A percentile compares a stretch with the other conserved stretches of the same genome.
Conservation (phyloP, 2,113 vertebrate species). For the Mus pahari region DNA sequence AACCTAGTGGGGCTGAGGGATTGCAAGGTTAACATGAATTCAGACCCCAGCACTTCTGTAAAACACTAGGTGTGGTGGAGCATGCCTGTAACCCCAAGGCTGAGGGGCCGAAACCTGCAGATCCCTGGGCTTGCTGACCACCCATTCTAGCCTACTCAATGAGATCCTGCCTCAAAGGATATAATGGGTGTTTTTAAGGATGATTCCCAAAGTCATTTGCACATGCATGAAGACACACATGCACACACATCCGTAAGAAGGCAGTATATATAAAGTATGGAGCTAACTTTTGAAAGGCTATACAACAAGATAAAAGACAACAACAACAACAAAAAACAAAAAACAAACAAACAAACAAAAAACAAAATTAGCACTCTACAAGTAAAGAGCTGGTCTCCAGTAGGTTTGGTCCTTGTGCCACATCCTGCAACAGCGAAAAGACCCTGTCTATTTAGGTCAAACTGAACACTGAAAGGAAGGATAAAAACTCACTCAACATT, state of each 20-base stretch:
- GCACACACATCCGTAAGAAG: neutral
- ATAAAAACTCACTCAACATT: constrained; percentile 26
- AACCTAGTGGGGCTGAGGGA: too few species aligned
- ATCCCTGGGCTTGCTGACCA: neutral
- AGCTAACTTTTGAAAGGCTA: constrained; percentile 36
- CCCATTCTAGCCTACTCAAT: neutral
- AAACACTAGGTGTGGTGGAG: neutral
- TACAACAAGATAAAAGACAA: neutral
- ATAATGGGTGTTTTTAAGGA: neutral
- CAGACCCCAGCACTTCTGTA: neutral
- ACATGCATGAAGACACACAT: neutral
- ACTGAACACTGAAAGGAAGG: constrained; percentile 47
- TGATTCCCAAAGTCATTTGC: neutral
- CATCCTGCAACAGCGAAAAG: neutral
- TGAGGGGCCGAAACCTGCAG: too few species aligned
- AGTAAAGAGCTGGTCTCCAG: neutral
- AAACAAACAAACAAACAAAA: too few species aligned
- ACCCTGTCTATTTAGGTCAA: constrained; percentile 27
- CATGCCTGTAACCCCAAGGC: neutral
- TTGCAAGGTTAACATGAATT: neutral
- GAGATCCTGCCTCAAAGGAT: neutral
- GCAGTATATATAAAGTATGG: neutral
- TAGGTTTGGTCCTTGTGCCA: neutral
- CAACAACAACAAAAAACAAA: too few species aligned
- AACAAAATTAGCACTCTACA: constrained; percentile 1